phyloP scores from a whole-genome alignment of 2,113 vertebrate genomes.

The Pachypanchax playfairii region DNA sequence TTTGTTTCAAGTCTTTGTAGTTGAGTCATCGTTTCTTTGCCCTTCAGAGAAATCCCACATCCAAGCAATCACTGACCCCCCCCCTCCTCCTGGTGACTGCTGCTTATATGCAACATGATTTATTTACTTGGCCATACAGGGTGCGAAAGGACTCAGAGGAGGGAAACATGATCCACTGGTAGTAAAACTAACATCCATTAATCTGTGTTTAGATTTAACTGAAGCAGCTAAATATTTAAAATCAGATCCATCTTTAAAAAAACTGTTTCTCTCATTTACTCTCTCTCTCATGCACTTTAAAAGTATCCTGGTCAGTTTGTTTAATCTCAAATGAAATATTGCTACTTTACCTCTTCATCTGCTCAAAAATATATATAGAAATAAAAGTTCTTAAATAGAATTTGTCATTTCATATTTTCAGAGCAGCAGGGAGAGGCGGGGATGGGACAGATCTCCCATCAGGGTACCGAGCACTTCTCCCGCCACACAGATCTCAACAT shows the following conservation, averaged over 20 bases:
- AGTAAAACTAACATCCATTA: not conserved
- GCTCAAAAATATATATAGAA: too few relatives aligned
- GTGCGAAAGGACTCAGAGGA: not conserved
- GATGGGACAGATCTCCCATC: conserved; percentile 40
- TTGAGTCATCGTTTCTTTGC: not conserved
- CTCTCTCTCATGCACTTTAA: too few relatives aligned
- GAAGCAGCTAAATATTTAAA: too few relatives aligned
- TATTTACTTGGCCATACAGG: conserved; percentile 20
- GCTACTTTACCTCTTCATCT: conserved; percentile 4
- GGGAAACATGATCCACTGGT: conserved; percentile 35
- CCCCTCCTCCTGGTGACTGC: too few relatives aligned
- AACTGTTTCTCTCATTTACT: too few relatives aligned
- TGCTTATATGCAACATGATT: conserved; percentile 34
- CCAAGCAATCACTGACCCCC: not conserved
- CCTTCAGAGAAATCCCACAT: conserved; percentile 5
- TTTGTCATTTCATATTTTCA: conserved; percentile 45
- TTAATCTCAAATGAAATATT: not conserved
- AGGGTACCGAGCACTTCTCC: conserved; percentile 1
- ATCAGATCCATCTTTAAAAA: too few relatives aligned
- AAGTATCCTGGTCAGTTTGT: too few relatives aligned
- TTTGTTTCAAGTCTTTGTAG: not conserved
- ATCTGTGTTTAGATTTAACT: conserved; percentile 28
- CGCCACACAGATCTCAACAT: conserved; percentile 1
- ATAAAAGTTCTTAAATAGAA: too few relatives aligned
- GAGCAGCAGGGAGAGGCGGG: conserved; percentile 15